Conservation (phyloP, 2,797 vertebrate species). For the Basileuterus tristriatus region DNA sequence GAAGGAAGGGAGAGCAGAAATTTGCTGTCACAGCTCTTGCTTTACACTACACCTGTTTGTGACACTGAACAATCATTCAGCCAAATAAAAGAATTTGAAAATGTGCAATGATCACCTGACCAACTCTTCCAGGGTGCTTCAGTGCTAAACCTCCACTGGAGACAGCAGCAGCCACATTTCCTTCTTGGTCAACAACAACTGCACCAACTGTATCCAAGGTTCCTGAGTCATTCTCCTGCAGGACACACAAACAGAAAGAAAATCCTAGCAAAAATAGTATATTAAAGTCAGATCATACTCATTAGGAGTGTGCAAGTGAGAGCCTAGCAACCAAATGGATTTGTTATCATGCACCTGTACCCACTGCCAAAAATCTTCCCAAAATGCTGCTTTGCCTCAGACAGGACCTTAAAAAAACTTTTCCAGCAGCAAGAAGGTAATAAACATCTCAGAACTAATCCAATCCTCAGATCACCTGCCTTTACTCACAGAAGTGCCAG, state of each 20-base stretch:
- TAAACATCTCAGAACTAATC: neutral
- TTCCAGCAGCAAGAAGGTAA: neutral
- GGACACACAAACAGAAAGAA: conserved; percentile 36
- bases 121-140: conserved; percentile 97
- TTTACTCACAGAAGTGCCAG: neutral
- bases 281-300: neutral
- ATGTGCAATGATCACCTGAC: conserved; percentile 81
- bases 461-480: neutral
- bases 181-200: conserved; percentile 94
- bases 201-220: conserved; percentile 95
- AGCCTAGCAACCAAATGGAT: neutral
- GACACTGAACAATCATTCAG: neutral
- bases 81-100: neutral
- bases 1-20: neutral
- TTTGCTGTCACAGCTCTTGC: neutral
- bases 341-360: neutral
- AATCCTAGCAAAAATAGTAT: neutral
- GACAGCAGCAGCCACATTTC: conserved; percentile 97
- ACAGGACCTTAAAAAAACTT: neutral
- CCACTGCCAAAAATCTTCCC: neutral
- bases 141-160: conserved; percentile 97
- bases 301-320: neutral
- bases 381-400: neutral
- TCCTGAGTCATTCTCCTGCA: conserved; percentile 85
- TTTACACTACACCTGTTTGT: neutral